Conservation (phyloP, 2,113 vertebrate genomes). For the Rhynchopsitta pachyrhyncha region DNA sequence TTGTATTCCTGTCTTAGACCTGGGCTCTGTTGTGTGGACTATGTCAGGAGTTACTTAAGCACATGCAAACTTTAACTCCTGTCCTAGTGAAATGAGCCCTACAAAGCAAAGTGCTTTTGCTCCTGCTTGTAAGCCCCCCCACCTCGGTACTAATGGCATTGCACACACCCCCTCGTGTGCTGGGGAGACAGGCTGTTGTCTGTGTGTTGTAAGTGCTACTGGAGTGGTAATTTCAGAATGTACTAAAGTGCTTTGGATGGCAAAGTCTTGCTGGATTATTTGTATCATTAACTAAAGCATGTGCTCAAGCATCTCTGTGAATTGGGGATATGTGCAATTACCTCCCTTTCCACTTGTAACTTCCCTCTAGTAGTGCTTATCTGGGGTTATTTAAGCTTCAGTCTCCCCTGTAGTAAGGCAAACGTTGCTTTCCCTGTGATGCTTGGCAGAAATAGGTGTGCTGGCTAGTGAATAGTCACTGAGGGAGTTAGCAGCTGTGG, state of each 20-base stretch:
- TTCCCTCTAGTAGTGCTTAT: neutral
- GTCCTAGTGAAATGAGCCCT: neutral
- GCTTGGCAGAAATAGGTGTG: neutral
- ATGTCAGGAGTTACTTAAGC: neutral
- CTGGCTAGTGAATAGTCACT: fast-evolving
- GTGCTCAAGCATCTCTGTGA: neutral
- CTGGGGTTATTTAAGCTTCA: neutral
- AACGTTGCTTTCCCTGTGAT: neutral
- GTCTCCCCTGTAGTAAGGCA: neutral
- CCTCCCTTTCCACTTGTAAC: neutral
- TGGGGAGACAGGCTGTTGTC: neutral
- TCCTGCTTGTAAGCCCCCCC: neutral
- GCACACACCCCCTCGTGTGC: fast-evolving
- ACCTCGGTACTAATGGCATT: neutral
- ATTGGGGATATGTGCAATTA: neutral
- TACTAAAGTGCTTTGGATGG: neutral
- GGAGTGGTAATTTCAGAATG: neutral
- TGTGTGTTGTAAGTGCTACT: neutral
- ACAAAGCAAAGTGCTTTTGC: neutral
- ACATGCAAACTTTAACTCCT: neutral
- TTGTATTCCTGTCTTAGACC: neutral
- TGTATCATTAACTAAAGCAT: neutral
- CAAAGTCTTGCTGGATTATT: neutral
- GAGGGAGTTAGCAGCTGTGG: neutral
- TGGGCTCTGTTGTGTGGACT: neutral